These are phyloP conservation scores for Orcinus orca DNA, from an alignment of 2,113 vertebrate species.

Conservation along the genomic window DNA sequence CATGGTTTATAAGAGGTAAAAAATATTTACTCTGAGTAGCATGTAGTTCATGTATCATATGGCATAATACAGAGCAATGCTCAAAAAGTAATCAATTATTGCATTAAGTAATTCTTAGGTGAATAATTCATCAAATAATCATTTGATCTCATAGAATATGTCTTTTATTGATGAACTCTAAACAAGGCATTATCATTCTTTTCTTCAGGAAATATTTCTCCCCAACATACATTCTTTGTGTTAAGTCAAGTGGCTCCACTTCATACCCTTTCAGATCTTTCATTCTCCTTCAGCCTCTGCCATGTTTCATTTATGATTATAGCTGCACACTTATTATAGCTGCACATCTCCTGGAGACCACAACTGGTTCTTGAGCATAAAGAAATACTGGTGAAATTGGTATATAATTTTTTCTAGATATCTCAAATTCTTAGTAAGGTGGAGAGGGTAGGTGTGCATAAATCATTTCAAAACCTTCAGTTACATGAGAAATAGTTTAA, in stretches of 20 bases:
- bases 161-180: background rate
- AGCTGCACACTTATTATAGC: background rate
- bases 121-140: background rate
- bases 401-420: background rate
- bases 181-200: background rate
- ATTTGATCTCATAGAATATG: background rate
- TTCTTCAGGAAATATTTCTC: background rate
- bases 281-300: rapidly evolving
- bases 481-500: background rate
- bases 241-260: background rate
- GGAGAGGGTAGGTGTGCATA: background rate
- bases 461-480: background rate
- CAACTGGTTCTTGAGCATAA: background rate
- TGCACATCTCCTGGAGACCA: background rate
- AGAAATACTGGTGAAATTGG: background rate
- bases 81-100: background rate
- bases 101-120: background rate
- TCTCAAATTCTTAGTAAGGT: background rate
- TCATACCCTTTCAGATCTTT: background rate
- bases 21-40: background rate
- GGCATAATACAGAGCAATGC: background rate
- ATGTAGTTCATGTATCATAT: background rate
- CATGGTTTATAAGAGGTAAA: background rate
- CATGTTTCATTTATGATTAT: background rate
- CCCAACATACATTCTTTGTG: background rate